Conservation (phyloP, 2,888 invertebrate species). For the Blera fallax region DNA sequence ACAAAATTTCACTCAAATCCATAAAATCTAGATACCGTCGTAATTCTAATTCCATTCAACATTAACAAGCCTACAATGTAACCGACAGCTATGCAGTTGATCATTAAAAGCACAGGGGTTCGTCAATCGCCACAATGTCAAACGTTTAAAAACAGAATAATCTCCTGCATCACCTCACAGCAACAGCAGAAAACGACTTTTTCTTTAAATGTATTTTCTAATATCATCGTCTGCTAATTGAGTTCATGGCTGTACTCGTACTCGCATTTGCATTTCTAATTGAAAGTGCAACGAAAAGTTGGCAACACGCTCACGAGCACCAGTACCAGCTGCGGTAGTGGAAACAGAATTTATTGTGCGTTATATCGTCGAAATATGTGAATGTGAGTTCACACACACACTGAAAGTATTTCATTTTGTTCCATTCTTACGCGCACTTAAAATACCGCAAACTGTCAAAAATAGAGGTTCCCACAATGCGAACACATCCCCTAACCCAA, state of each 20-base stretch:
- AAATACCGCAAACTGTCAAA: conserved; percentile 19
- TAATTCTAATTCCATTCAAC: neutral
- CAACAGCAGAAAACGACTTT: conserved; percentile 41
- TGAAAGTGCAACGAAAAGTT: conserved; percentile 64
- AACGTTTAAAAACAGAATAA: conserved; percentile 35
- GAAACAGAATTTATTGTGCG: neutral
- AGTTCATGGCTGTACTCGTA: conserved; percentile 67
- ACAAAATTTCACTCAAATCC: neutral
- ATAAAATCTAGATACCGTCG: neutral
- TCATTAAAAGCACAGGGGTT: conserved; percentile 43
- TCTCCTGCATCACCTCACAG: conserved; percentile 44
- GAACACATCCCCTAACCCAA: conserved; percentile 12
- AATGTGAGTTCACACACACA: neutral
- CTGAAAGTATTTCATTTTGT: neutral
- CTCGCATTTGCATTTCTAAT: conserved; percentile 71
- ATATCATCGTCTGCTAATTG: conserved; percentile 67
- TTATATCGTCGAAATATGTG: neutral
- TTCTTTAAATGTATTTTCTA: no score
- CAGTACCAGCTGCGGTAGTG: neutral
- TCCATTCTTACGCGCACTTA: conserved; percentile 4
- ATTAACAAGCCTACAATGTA: neutral
- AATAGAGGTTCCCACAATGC: neutral
- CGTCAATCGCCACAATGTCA: conserved; percentile 67
- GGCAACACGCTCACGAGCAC: conserved; percentile 34
- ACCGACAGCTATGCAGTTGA: neutral